Conservation (phyloP, 1,140 invertebrate genomes). For the Drosophila pandora region DNA sequence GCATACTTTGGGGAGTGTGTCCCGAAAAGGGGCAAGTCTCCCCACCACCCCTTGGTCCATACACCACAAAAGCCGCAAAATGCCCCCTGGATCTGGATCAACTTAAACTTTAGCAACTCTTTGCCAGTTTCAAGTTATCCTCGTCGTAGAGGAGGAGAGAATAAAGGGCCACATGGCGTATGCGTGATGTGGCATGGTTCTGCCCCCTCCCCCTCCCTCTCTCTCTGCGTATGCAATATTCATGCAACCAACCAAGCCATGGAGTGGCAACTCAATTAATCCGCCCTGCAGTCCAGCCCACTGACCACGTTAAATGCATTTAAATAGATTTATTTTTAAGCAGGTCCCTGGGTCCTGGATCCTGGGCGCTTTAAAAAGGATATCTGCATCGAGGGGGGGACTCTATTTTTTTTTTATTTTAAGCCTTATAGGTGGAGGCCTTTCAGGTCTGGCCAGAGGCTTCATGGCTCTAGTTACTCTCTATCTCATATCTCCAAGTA, state of each 20-base stretch:
- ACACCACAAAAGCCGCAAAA: slow-evolving; percentile 44
- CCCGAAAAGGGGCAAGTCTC: background rate
- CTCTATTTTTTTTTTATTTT: background rate
- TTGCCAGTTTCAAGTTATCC: slow-evolving; percentile 33
- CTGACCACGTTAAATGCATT: slow-evolving; percentile 53
- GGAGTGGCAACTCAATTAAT: slow-evolving; percentile 71
- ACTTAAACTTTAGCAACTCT: slow-evolving; percentile 5
- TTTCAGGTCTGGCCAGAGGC: too few relatives aligned
- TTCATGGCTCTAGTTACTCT: too few relatives aligned
- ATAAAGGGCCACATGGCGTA: slow-evolving; percentile 33
- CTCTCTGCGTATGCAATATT: slow-evolving; percentile 34
- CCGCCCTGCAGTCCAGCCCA: slow-evolving; percentile 13
- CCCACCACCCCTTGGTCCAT: too few relatives aligned
- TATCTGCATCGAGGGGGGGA: background rate
- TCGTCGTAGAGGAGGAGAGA: slow-evolving; percentile 14
- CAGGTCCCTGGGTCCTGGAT: background rate
- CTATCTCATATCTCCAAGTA: too few relatives aligned
- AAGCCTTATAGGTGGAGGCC: background rate
- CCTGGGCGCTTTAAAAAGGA: background rate
- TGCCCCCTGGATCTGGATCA: slow-evolving; percentile 18
- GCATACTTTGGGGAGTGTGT: slow-evolving; percentile 30
- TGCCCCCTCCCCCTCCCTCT: background rate
- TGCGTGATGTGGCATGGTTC: slow-evolving; percentile 30
- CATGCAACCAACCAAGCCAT: slow-evolving; percentile 28
- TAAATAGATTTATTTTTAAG: slow-evolving; percentile 44